Base-by-base conservation (phyloP, 2,113 vertebrate genomes). In the Lonchura striata region DNA sequence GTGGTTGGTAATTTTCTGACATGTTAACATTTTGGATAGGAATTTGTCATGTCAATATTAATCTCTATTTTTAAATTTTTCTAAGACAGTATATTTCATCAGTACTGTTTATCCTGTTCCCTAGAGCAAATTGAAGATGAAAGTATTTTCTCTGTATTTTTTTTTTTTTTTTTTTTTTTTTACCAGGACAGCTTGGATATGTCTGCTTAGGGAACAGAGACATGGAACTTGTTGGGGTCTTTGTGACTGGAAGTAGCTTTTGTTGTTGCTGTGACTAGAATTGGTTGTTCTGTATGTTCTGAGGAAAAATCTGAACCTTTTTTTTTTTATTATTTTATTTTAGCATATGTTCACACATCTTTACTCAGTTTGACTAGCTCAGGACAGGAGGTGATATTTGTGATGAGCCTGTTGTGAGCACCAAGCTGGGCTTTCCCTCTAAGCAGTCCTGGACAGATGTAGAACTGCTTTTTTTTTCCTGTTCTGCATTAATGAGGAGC, bases 401-500 rank as follows among this genome's bases (percentile, higher is more conserved):
- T 82, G 54, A 76, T 80, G 57, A 70, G 31, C 21, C 21, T 39
- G 41, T 68, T 8, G 6, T 57, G 75, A 83, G 7, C 28, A 10
- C 50, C 1, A 3, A 65, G 75, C 35, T 88, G 75, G 46, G 25
- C 71, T 88, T 72, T 80, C n/a, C 18, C 46, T 86, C 54, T 59
- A 3, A 91, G 79, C 31, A 24, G 50, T 65, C 46, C n/a, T 28
- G 61, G 87, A 78, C 85, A 93, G 90, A 54, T 91, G 88, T 47
- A 66, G 88, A 21, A 47, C 93, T 81, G 54, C 39, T 16, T 61
- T 74, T 86, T 86, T 65, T 44, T 19, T 5, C 23, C 25, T 80
- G 37, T 19, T 92, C 72, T 87, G 90, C 84, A 84, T 91, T 94
- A 92, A 91, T 63, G 91, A 92, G 83, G 83, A 94, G 84, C 64